Base-by-base conservation (phyloP, 2,113 vertebrate genomes). In the Channa maculata region DNA sequence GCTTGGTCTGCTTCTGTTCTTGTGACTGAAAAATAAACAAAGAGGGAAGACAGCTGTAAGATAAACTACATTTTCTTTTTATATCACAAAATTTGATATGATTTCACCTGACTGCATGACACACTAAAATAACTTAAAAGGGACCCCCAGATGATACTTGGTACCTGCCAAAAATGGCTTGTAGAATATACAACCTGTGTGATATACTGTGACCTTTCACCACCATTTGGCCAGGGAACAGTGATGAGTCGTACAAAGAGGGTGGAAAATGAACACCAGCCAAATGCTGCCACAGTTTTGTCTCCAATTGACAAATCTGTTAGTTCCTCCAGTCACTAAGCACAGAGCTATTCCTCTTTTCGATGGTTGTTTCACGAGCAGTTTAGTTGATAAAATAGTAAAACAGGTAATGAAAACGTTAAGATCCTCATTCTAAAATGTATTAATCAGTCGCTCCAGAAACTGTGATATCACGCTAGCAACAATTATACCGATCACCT, bases 11-110 rank as follows among this genome's bases (percentile, higher is more conserved):
- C 65, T 65, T 50, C 14, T 8, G n/a, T 54, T 45, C 65, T 82
- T 67, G 55, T 86, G 10, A 5, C 91, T 91, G 66, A 5, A 82
- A 60, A 46, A 71, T 5, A 75, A 15, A 24, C 24, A 24, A 24
- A 78, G 9, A 70, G 37, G 12, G 5, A 55, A 70, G 2, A 74
- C 2, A 50, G 41, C 1, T 53, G 41, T 80, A n/a, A 71, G 36
- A 57, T 64, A 48, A 66, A 14, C 6, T 9, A 7, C 6, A 8
- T 66, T 71, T 69, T 0, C 8, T 24, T 58, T 24, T 52, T 3
- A 68, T 8, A 43, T 64, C n/a, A 15, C 41, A 69, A 50, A 62
- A 61, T 33, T 41, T 11, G 46, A 62, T 57, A 13, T 64, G 48
- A 24, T 53, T 67, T 46, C 15, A 65, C 24, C 7, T 46, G 58